phyloP scores from a whole-genome alignment of 2,113 vertebrate genomes.

The Stercorarius parasiticus region DNA sequence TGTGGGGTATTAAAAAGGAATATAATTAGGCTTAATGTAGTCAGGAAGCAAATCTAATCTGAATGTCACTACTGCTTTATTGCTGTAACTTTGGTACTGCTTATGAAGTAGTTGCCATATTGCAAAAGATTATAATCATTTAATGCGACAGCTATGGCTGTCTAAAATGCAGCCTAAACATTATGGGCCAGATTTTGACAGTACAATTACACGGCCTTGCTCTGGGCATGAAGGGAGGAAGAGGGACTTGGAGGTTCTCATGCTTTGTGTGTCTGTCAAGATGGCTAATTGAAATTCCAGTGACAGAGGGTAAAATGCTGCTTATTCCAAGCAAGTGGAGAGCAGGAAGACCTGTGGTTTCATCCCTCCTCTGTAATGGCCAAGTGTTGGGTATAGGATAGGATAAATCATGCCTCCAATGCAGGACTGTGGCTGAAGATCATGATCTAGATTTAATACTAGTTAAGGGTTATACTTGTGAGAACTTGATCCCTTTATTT shows the following conservation, averaged over 20 bases:
- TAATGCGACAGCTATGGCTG: background rate
- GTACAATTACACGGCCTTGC: background rate
- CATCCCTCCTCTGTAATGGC: background rate
- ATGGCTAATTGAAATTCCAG: background rate
- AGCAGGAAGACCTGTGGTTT: background rate
- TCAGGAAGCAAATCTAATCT: constrained; percentile 53
- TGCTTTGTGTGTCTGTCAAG: background rate
- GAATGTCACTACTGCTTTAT: constrained; percentile 46
- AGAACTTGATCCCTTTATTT: background rate
- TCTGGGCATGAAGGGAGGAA: background rate
- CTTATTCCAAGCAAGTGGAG: background rate
- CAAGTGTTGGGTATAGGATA: background rate
- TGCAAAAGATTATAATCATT: constrained; percentile 25
- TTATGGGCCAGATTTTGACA: constrained; percentile 2
- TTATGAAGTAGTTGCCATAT: constrained; percentile 14
- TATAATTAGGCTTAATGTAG: constrained; percentile 53
- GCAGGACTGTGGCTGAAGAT: background rate
- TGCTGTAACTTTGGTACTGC: constrained; percentile 28
- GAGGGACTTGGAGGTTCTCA: background rate
- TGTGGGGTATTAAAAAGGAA: constrained; percentile 32
- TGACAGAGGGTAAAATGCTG: background rate
- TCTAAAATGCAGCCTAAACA: constrained; percentile 1
- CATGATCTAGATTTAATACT: background rate
- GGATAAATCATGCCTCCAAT: background rate
- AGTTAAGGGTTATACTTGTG: background rate